Evolutionary conservation across 2,113 vertebrate genomes (phyloP).

Genomic region (Hypanus sabinus): DNA sequence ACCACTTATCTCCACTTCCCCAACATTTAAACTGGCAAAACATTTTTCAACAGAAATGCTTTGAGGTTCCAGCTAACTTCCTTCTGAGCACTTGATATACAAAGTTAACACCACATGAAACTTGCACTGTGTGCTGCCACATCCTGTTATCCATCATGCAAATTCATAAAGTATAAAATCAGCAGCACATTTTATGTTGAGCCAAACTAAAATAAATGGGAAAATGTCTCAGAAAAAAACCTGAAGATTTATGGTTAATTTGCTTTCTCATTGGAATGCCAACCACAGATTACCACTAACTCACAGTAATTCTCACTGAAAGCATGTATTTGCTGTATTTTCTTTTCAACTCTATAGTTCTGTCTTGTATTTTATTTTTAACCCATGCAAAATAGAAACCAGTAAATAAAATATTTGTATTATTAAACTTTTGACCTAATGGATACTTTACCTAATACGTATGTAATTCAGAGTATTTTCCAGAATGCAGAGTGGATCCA

Average conservation of each 20-base stretch:
- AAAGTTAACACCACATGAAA: neutral
- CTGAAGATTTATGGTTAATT: neutral
- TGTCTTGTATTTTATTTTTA: neutral
- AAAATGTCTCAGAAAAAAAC: neutral
- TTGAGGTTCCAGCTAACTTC: neutral
- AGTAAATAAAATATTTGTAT: conserved; percentile 1
- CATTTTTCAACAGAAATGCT: neutral
- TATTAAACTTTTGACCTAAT: neutral
- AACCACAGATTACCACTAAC: neutral
- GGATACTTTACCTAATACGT: neutral
- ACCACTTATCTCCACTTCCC: too few species aligned
- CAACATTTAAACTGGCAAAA: neutral
- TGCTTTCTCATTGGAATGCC: neutral
- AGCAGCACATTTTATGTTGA: neutral
- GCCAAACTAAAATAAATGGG: neutral
- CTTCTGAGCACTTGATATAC: neutral
- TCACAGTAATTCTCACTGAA: neutral
- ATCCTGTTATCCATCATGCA: neutral
- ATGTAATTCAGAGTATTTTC: neutral
- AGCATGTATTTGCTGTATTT: neutral
- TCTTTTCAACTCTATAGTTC: neutral
- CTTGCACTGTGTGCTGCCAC: neutral
- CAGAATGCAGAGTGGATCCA: neutral
- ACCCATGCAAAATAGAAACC: neutral
- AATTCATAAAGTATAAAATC: neutral